A percentile compares a stretch with the other conserved stretches of the same genome.
phyloP scores from a whole-genome alignment of 2,797 vertebrate genomes.

The Pampus argenteus region DNA sequence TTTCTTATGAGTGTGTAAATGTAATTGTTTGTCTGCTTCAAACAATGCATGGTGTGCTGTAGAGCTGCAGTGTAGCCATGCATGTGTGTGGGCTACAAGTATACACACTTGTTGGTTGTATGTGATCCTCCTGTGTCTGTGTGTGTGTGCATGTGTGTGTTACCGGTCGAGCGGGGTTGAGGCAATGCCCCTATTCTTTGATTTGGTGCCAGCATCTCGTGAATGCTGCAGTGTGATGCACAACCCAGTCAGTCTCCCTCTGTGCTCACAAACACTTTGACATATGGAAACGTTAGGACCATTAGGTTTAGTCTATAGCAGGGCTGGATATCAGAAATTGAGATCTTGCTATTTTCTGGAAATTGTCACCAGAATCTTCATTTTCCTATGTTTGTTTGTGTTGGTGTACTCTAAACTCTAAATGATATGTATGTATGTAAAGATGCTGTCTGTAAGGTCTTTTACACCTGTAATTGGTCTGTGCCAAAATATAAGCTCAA shows the following conservation, averaged over 20 bases:
- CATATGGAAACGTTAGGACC: not conserved
- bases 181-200: slow-evolving; percentile 54
- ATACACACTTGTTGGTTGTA: not conserved
- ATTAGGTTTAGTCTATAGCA: not conserved
- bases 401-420: too few relatives aligned
- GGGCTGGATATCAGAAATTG: too few relatives aligned
- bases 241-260: slow-evolving; percentile 19
- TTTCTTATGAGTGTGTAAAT: slow-evolving; percentile 66
- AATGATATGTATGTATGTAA: too few relatives aligned
- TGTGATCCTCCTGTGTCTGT: slow-evolving; percentile 15
- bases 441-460: too few relatives aligned
- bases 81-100: not conserved
- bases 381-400: too few relatives aligned
- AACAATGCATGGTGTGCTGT: slow-evolving; percentile 37
- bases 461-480: too few relatives aligned
- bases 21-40: slow-evolving; percentile 40
- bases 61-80: slow-evolving; percentile 3
- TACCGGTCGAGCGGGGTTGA: slow-evolving; percentile 10
- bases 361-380: too few relatives aligned
- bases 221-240: slow-evolving; percentile 43
- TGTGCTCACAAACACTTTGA: slow-evolving; percentile 5
- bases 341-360: too few relatives aligned
- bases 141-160: slow-evolving; percentile 12
- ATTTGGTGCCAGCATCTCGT: slow-evolving; percentile 39
- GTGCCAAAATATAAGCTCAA: too few relatives aligned